Evolutionary conservation across 2,797 vertebrate genomes (phyloP).

Genomic region (Ateles fusciceps): DNA sequence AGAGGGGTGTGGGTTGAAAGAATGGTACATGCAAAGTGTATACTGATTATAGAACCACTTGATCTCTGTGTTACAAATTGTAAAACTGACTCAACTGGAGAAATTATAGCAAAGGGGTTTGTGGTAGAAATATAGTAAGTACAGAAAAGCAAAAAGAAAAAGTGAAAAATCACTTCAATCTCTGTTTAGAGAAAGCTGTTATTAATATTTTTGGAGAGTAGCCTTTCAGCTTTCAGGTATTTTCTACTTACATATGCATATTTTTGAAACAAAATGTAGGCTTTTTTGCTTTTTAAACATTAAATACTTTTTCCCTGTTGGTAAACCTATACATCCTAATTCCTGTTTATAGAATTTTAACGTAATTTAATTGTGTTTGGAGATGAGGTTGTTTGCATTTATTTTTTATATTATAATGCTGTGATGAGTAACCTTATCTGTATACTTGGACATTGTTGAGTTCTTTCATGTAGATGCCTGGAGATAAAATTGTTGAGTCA

Average conservation of each 20-base stretch:
- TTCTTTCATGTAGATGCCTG: neutral
- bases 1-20: neutral
- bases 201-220: neutral
- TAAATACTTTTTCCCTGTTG: neutral
- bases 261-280: constrained; percentile 29
- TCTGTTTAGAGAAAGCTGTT: neutral
- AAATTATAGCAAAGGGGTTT: neutral
- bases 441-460: neutral
- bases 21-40: neutral
- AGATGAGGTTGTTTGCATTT: neutral
- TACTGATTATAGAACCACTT: neutral
- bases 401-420: neutral
- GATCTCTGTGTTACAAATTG: neutral
- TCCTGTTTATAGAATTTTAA: constrained; percentile 36
- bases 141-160: neutral
- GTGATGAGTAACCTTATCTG: neutral
- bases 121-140: neutral
- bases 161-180: neutral
- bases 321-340: neutral
- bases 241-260: neutral
- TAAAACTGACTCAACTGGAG: neutral
- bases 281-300: neutral
- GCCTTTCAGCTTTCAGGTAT: neutral
- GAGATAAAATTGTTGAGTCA: neutral
- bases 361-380: neutral